A percentile compares a stretch with the other conserved stretches of the same genome.
Conservation (phyloP, 2,113 vertebrate species). For the Uropsilus gracilis region DNA sequence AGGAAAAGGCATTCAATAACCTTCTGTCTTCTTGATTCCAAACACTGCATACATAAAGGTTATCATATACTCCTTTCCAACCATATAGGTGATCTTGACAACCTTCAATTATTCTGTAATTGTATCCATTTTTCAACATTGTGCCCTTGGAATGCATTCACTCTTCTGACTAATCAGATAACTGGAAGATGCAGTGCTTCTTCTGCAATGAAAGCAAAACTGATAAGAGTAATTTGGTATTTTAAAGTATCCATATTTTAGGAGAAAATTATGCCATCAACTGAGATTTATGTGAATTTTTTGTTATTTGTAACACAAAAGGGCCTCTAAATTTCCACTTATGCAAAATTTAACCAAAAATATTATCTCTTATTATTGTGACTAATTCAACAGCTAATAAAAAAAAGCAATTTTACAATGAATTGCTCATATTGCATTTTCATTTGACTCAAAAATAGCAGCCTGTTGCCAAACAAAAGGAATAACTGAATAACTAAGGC, state of each 20-base stretch:
- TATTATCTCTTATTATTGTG: background rate
- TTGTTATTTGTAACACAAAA: conserved; percentile 71
- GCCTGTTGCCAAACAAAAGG: conserved; percentile 60
- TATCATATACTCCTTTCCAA: background rate
- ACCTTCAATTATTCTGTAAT: conserved; percentile 6
- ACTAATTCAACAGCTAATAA: conserved; percentile 30
- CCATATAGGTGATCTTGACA: conserved; percentile 11
- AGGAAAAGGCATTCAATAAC: conserved; percentile 33
- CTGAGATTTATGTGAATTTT: conserved; percentile 61
- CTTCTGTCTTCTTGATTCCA: background rate
- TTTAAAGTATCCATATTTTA: conserved; percentile 65
- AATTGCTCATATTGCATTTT: background rate
- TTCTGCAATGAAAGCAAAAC: conserved; percentile 54
- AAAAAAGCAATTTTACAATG: conserved; percentile 20
- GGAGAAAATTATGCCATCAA: conserved; percentile 52
- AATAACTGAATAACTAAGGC: conserved; percentile 59
- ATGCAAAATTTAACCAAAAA: conserved; percentile 41
- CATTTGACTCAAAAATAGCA: conserved; percentile 57
- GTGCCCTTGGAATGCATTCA: conserved; percentile 65
- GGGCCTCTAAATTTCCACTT: conserved; percentile 40
- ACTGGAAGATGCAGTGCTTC: conserved; percentile 62
- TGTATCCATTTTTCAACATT: conserved; percentile 16
- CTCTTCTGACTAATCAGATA: conserved; percentile 69
- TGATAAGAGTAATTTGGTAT: conserved; percentile 55
- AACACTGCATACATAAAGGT: background rate